These are phyloP conservation scores for Calosoma granatense DNA, from an alignment of 1,140 invertebrate genomes.

Conservation along the genomic window DNA sequence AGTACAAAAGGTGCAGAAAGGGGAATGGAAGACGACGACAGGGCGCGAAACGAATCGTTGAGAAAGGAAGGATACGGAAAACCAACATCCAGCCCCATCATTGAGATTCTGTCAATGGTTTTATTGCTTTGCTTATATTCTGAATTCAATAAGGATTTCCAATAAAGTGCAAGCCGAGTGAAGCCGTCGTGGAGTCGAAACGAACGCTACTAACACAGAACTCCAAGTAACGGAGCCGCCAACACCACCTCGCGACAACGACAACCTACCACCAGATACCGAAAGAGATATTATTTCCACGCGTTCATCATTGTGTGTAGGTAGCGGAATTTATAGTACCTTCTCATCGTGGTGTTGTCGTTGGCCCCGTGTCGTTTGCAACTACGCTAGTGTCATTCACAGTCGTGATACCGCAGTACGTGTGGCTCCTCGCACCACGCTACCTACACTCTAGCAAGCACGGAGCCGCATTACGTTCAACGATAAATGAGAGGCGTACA, in stretches of 20 bases:
- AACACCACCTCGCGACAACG: background rate
- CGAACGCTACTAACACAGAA: no score
- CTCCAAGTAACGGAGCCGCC: no score
- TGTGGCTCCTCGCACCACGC: no score
- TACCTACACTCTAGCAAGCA: no score
- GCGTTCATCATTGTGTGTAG: background rate
- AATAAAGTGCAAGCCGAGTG: slow-evolving; percentile 16
- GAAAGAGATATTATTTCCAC: slow-evolving; percentile 3
- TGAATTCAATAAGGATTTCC: slow-evolving; percentile 28
- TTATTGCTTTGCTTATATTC: slow-evolving; percentile 32
- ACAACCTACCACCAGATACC: background rate
- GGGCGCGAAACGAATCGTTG: background rate
- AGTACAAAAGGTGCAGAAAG: background rate
- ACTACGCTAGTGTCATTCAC: no score
- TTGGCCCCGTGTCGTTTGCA: no score
- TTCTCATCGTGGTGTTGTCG: no score
- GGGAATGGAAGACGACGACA: background rate
- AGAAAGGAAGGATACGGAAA: background rate
- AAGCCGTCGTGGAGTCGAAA: background rate
- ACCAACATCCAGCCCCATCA: slow-evolving; percentile 10
- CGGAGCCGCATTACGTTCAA: no score
- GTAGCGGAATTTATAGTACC: slow-evolving; percentile 6
- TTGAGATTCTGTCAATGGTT: slow-evolving; percentile 29
- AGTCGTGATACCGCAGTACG: no score
- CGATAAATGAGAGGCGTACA: no score